These are phyloP conservation scores for Trachelus tabidus DNA, from an alignment of 2,888 invertebrate species.

Conservation along the genomic window DNA sequence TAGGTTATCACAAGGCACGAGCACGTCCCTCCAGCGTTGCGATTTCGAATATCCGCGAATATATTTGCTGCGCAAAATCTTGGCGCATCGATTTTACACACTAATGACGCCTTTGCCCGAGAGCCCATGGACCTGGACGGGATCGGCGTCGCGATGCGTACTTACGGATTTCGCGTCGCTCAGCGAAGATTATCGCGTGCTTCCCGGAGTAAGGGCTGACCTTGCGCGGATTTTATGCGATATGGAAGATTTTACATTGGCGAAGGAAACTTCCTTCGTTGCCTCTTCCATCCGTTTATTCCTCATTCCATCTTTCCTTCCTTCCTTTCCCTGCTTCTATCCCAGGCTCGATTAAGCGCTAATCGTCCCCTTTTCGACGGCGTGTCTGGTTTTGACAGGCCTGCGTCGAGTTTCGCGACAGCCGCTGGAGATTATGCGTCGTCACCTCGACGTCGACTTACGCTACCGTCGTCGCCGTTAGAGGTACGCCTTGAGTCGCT, in stretches of 20 bases:
- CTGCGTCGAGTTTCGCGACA: background rate
- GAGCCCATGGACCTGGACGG: background rate
- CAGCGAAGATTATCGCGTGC: background rate
- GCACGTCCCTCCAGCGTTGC: background rate
- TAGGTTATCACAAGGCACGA: background rate
- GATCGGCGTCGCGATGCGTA: background rate
- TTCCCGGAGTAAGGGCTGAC: background rate
- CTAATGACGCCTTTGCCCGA: background rate
- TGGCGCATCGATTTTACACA: background rate
- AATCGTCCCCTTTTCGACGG: background rate
- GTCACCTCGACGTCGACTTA: background rate
- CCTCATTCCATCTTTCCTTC: background rate
- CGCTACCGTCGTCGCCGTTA: background rate
- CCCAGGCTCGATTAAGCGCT: background rate
- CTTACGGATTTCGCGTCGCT: too few species aligned
- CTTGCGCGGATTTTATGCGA: background rate
- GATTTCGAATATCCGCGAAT: background rate
- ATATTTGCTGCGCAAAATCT: background rate
- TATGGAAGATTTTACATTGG: background rate
- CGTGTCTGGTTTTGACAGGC: background rate
- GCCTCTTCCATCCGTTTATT: background rate
- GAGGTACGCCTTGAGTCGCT: background rate
- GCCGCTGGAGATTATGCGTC: background rate
- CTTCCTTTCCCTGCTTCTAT: background rate
- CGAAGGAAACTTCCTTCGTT: background rate